Percentiles rank a stretch among this genome's conserved stretches.
Conservation (phyloP, 2,888 invertebrate species). For the Clunio marinus region DNA sequence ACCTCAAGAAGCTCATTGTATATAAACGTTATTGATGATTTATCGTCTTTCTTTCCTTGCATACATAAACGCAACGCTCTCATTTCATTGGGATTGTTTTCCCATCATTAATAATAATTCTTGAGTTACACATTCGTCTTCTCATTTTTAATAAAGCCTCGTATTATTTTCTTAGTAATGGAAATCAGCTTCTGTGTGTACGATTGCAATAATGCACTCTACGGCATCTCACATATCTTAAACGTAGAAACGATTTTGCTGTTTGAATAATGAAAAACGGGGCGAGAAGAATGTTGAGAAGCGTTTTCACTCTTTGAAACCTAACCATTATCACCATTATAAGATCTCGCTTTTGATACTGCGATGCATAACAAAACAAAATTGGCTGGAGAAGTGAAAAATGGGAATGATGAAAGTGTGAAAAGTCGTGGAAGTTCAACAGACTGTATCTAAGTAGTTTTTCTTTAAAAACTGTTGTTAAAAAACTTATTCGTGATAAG, state of each 20-base stretch:
- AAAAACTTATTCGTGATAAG: no score
- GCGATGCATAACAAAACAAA: neutral
- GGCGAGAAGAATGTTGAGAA: constrained; percentile 7
- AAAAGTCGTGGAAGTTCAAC: no score
- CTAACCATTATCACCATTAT: constrained; percentile 22
- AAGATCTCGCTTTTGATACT: constrained; percentile 2
- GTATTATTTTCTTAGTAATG: constrained; percentile 33
- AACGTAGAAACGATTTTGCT: neutral
- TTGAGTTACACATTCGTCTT: constrained; percentile 9
- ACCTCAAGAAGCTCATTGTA: neutral
- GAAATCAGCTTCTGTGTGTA: constrained; percentile 38
- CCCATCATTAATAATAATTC: constrained; percentile 37
- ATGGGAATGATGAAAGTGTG: neutral
- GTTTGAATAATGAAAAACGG: constrained; percentile 12
- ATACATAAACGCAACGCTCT: constrained; percentile 33
- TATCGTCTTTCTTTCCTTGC: constrained; percentile 27
- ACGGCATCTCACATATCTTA: constrained; percentile 27
- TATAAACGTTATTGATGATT: constrained; percentile 7
- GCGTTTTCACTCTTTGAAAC: neutral
- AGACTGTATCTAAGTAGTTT: no score
- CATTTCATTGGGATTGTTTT: constrained; percentile 31
- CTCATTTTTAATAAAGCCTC: constrained; percentile 21
- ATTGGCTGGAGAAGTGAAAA: neutral
- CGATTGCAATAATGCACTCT: constrained; percentile 35
- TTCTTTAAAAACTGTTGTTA: no score